Evolutionary conservation across 2,797 vertebrate species (phyloP), one percentile per base, ranked within the genome.

Genomic region (Channallabes apus): DNA sequence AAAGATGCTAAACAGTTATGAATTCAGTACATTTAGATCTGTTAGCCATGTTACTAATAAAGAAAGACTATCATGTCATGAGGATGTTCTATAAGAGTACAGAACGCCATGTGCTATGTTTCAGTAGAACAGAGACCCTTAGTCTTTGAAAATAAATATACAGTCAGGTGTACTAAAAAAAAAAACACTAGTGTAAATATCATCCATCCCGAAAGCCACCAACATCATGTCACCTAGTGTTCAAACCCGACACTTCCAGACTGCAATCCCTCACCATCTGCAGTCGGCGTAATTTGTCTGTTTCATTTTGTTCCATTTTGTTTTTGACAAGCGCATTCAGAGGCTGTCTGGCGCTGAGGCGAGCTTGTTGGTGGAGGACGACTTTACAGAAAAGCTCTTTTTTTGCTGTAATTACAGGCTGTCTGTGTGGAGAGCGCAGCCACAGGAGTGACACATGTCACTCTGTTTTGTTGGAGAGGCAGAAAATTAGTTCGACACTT

Each of bases 391-490:
- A 85, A 88, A 85, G 78, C 61, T 85, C 87, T 58, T 1, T 58
- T 32, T 32, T 29, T 67, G 32, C 24, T 91, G 82, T 94, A 93
- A 95, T 95, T 94, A 90, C 72, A 87, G 91, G 90, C 88, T 93
- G 91, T 91, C 91, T 91, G 76, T 88, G 87, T 86, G 87, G 80
- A 89, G 51, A 29, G 87, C 90, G 87, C 87, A 89, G 89, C 88
- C 88, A 83, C 88, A 90, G 88, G 92, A 91, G 85, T 92, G 94
- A 91, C 90, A 90, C 72, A 85, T 87, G 90, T 92, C 88, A 84
- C 91, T 88, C 91, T 14, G 8, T 27, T 27, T 35, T 80, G 5
- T 79, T 27, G 46, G 29, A 18, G 32, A 67, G 71, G 41, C 32
- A 62, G 76, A 81, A 24, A 65, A 83, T 46, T 61, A 2, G 27